These are phyloP conservation scores for Aphidius colemani DNA, from an alignment of 2,888 invertebrate species.

Conservation along the genomic window DNA sequence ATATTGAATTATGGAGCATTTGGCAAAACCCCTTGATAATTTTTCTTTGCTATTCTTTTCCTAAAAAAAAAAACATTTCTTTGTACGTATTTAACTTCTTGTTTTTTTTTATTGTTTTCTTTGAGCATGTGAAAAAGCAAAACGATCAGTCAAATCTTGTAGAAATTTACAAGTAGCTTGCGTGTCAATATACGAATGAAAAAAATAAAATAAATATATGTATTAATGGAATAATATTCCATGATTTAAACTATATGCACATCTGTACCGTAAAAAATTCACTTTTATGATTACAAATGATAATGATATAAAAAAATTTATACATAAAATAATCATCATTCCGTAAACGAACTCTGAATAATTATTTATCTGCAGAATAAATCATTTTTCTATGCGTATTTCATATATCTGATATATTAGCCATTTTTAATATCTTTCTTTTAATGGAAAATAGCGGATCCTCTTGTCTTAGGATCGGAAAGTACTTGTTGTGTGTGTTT, in stretches of 20 bases:
- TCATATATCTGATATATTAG: neutral
- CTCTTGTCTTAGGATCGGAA: conserved; percentile 1
- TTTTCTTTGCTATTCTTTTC: neutral
- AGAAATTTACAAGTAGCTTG: no score
- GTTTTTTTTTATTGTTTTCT: no score
- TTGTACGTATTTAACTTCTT: neutral
- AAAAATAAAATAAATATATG: no score
- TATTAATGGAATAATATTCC: no score
- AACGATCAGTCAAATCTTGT: no score
- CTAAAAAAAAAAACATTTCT: neutral
- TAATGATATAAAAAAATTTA: conserved; percentile 23
- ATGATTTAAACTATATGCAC: conserved; percentile 19
- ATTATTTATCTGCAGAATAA: neutral
- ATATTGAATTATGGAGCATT: no score
- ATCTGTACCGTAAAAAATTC: conserved; percentile 28
- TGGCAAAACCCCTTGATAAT: no score
- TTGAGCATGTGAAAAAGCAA: no score
- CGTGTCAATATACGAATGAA: no score
- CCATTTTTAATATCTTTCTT: conserved; percentile 10
- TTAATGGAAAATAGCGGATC: neutral
- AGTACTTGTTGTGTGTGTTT: neutral
- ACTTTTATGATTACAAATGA: conserved; percentile 29
- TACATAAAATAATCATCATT: conserved; percentile 6
- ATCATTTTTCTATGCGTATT: neutral
- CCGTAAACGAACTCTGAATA: conserved; percentile 22